These are phyloP conservation scores for Megaptera novaeangliae DNA, from an alignment of 2,113 vertebrate genomes.

Conservation along the genomic window DNA sequence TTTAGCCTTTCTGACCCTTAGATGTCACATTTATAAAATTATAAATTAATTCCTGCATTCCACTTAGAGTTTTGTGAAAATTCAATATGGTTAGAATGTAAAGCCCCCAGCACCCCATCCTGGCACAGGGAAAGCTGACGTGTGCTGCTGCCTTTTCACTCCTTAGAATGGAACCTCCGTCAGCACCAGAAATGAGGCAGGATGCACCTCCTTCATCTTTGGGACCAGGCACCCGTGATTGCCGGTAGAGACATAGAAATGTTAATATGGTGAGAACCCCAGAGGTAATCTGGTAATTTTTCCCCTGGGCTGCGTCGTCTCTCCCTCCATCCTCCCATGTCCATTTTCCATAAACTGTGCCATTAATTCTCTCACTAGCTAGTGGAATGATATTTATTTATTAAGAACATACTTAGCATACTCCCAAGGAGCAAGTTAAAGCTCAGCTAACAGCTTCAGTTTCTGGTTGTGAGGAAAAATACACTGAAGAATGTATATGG, in stretches of 20 bases:
- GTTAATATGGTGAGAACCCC: not conserved
- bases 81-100: not conserved
- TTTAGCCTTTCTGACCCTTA: slow-evolving; percentile 19
- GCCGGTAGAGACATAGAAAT: not conserved
- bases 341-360: not conserved
- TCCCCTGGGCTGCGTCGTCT: not conserved
- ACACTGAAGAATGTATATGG: not conserved
- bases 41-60: not conserved
- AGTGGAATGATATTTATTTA: slow-evolving; percentile 46
- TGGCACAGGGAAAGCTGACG: not conserved
- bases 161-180: not conserved
- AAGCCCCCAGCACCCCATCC: not conserved
- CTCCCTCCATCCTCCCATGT: not conserved
- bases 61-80: not conserved
- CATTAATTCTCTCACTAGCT: slow-evolving; percentile 47
- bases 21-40: not conserved
- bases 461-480: slow-evolving; percentile 42
- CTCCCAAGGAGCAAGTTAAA: slow-evolving; percentile 52
- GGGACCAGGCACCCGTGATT: not conserved
- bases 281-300: not conserved
- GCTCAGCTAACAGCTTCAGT: slow-evolving; percentile 31
- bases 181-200: not conserved
- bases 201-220: not conserved
- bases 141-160: not conserved
- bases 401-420: slow-evolving; percentile 56